These are phyloP conservation scores for Zygaena filipendulae DNA, from an alignment of 2,888 invertebrate genomes.

Conservation along the genomic window DNA sequence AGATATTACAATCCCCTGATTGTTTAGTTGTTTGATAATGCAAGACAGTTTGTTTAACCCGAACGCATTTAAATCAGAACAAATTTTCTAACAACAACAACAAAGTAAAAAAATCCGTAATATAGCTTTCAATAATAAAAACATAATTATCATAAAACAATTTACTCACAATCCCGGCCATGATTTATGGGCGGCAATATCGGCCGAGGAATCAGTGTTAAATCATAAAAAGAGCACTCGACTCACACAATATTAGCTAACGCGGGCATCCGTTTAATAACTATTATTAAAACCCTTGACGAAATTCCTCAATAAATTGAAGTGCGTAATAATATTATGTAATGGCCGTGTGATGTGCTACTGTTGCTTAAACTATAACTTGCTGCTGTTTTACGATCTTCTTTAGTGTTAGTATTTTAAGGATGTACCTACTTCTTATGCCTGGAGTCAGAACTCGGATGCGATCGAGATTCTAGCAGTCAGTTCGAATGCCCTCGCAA, in stretches of 20 bases:
- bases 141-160: slow-evolving; percentile 63
- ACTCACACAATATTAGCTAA: slow-evolving; percentile 49
- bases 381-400: slow-evolving; percentile 5
- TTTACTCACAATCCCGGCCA: slow-evolving; percentile 44
- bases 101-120: no score
- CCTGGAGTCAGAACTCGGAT: no score
- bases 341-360: slow-evolving; percentile 26
- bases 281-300: slow-evolving; percentile 59
- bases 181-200: slow-evolving; percentile 58
- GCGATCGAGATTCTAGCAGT: no score
- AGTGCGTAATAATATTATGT: slow-evolving; percentile 10
- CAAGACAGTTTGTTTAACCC: no score
- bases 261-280: slow-evolving; percentile 56
- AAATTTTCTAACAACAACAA: no score
- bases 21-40: no score
- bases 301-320: slow-evolving; percentile 52
- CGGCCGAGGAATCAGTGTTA: slow-evolving; percentile 52
- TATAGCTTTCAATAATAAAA: no score
- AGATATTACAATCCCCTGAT: slow-evolving; percentile 38
- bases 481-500: no score
- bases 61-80: no score
- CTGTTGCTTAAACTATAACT: slow-evolving; percentile 17
- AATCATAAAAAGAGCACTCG: slow-evolving; percentile 62
- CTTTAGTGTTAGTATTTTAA: slow-evolving; percentile 6
- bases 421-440: not conserved